Evolutionary conservation across 2,113 vertebrate genomes (phyloP), one percentile per base, ranked within the genome.

Genomic region (Baryphthengus martii): DNA sequence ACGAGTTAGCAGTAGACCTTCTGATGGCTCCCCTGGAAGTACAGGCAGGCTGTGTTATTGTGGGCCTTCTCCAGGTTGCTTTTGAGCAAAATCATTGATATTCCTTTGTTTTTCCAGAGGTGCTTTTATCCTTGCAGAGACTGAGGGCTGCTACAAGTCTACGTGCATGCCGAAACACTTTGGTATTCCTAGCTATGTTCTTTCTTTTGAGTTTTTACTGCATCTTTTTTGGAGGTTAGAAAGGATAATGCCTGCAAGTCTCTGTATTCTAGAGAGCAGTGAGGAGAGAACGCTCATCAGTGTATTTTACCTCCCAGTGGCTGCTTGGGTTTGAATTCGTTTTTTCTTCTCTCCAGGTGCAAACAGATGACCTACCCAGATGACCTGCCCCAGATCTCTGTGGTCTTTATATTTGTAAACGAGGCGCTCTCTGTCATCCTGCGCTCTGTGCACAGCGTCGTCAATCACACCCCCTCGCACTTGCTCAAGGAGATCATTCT

Each of bases 351-450:
- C 28, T 33, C 1, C 98, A 99, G 99, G 97, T 99, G 99, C 97
- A 98, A 98, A 77, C 99, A 98, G 97, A 88, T 99, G 98, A 97
- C 88, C 17, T 99, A 99, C 71, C 63, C 98, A 0, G 98, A 98
- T 1, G 98, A 98, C 95, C 98, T 99, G 72, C 99, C 99, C 15
- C 99, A 99, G 98, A 98, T 99, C 92, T 99, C 99, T 0, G 99
- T 99, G 96, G 99, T 99, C 93, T 99, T 99, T 71, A 99, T 99
- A 92, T 99, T 99, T 26, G 99, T 99, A 77, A 99, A 99, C 1
- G 99, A 99, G 96, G 99, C 99, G 0, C 98, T 99, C 3, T 99
- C 99, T 0, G 99, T 99, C 89, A 99, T 99, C 96, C 98, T 99
- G 96, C 99, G 99, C 76, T 99, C 99, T 0, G 99, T 99, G 52